Evolutionary conservation across 2,888 invertebrate genomes (phyloP).

Genomic region (Cheilosia impressa): DNA sequence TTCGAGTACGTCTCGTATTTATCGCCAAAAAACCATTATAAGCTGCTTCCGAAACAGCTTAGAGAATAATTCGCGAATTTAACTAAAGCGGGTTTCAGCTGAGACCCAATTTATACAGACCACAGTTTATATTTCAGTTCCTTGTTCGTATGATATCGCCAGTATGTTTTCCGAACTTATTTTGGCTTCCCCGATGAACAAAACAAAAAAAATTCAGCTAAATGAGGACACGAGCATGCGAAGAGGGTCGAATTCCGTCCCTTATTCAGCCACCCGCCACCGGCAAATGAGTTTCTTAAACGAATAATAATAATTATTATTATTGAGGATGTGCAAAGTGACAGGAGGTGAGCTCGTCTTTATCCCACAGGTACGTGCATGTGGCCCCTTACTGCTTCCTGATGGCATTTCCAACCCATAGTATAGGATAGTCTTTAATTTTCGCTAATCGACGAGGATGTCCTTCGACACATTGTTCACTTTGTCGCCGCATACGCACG

Average conservation of each 20-base stretch:
- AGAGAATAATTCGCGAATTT: too few species aligned
- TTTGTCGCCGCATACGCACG: slow-evolving; percentile 30
- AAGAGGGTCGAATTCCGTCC: slow-evolving; percentile 21
- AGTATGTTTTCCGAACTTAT: slow-evolving; percentile 28
- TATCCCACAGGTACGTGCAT: slow-evolving; percentile 58
- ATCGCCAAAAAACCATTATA: too few species aligned
- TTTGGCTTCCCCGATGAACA: slow-evolving; percentile 4
- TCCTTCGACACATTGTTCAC: slow-evolving; percentile 49
- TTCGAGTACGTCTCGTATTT: too few species aligned
- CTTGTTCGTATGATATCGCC: neutral
- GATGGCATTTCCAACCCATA: slow-evolving; percentile 10
- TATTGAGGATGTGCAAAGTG: slow-evolving; percentile 38
- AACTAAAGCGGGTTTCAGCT: too few species aligned
- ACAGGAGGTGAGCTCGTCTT: slow-evolving; percentile 11
- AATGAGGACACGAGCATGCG: slow-evolving; percentile 20
- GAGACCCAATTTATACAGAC: too few species aligned
- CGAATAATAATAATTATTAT: slow-evolving; percentile 23
- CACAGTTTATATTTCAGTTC: too few species aligned
- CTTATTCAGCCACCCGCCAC: slow-evolving; percentile 24
- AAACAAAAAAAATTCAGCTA: neutral
- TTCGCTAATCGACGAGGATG: slow-evolving; percentile 67
- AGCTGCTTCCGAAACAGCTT: too few species aligned
- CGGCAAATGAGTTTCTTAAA: slow-evolving; percentile 12
- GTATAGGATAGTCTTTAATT: slow-evolving; percentile 28
- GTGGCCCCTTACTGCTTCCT: slow-evolving; percentile 40